Evolutionary conservation across 2,888 invertebrate genomes (phyloP), one percentile per base, ranked within the genome.

Genomic region (Epinotia demarniana): DNA sequence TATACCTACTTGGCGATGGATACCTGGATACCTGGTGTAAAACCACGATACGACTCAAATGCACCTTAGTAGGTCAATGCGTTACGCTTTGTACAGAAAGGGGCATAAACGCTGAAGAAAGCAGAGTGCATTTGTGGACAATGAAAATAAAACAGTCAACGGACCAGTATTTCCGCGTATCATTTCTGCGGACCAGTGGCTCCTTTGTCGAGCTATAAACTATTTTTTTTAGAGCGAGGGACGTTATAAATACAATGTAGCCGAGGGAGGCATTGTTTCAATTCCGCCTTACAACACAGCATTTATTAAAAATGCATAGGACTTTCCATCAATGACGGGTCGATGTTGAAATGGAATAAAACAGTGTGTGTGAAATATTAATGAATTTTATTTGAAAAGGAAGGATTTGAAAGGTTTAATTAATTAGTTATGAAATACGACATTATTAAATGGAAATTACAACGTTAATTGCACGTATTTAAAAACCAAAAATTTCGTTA

Each of bases 201-300:
- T 66, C 72, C 72, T 71, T 75, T 75, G 75, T 75, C 61, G 46
- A 16, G 60, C 57, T 70, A 61, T 19, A 19, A 66, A 67, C 66
- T 46, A 64, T 75, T 75, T 75, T 75, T 75, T 75, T 71, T 61
- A 71, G 39, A 64, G 19, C 53, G 68, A 9, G 39, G 63, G 33
- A 74, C 46, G 68, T 69, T 63, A 61, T 68, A 68, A 73, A 73
- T 53, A 73, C 73, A 73, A 68, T 53, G 60, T 67, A 8, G 60
- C 18, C 13, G 39, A 11, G 57, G 12, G 23, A 39, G 69, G 58
- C 27, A 69, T 60, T 69, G 69, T 69, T 67, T 69, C 46, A 39
- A 69, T 27, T 46, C 23, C 12, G 27, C n/a, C 13, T 69, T 46
- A 46, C 12, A 46, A 69, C 57, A 53, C n/a, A 33, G 66, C 8